These are phyloP conservation scores for Lasioglossum baleicum DNA, from an alignment of 1,140 invertebrate genomes.

Conservation along the genomic window DNA sequence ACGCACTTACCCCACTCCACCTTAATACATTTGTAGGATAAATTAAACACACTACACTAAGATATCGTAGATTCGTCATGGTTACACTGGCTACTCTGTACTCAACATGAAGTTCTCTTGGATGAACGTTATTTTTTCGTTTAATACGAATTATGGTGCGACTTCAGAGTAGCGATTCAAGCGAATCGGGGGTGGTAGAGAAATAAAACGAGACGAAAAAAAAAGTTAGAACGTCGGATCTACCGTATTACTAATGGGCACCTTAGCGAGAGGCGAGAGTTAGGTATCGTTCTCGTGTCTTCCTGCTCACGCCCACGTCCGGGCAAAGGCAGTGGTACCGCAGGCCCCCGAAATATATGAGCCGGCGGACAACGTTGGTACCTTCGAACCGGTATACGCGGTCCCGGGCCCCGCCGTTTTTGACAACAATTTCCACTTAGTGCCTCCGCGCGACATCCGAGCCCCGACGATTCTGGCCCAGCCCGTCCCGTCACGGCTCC, in stretches of 20 bases:
- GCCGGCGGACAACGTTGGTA: constrained; percentile 47
- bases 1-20: no score
- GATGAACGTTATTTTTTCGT: no score
- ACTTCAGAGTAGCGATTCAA: no score
- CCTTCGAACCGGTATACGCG: constrained; percentile 53
- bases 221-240: background rate
- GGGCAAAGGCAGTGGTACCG: constrained; percentile 32
- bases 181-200: no score
- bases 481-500: constrained; percentile 24
- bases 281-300: constrained; percentile 22
- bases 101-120: no score
- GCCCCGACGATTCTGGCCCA: constrained; percentile 42
- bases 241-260: constrained; percentile 24
- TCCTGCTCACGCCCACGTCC: constrained; percentile 58
- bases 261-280: constrained; percentile 1
- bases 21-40: no score
- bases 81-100: no score
- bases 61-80: no score
- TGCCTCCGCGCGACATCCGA: constrained; percentile 73
- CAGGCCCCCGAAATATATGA: constrained; percentile 60
- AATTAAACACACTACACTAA: no score
- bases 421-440: constrained; percentile 81
- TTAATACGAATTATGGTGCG: no score
- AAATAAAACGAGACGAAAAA: no score
- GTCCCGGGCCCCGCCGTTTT: constrained; percentile 66